Conservation (phyloP, 1,140 invertebrate species). For the Aphaenogaster rudis region DNA sequence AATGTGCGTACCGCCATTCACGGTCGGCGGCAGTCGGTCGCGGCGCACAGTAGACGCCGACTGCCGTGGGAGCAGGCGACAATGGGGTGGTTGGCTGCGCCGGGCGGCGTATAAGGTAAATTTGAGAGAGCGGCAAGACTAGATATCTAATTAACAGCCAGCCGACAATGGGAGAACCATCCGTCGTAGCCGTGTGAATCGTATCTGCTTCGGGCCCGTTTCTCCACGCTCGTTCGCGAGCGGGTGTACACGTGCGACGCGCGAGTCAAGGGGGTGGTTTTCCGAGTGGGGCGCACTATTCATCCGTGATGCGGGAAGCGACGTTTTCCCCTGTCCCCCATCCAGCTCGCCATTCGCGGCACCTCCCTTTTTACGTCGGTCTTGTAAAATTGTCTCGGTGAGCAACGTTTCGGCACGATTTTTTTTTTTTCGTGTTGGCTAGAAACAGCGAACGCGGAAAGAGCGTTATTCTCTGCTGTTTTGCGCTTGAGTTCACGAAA, state of each 20-base stretch:
- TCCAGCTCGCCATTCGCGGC: slow-evolving; percentile 21
- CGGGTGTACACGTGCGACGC: slow-evolving; percentile 40
- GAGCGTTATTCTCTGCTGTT: background rate
- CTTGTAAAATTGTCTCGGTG: slow-evolving; percentile 25
- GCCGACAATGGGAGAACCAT: slow-evolving; percentile 85
- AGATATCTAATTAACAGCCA: slow-evolving; percentile 87
- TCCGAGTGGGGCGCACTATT: slow-evolving; percentile 12
- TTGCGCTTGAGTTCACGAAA: slow-evolving; percentile 6
- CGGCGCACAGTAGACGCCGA: slow-evolving; percentile 67
- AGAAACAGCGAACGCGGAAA: background rate
- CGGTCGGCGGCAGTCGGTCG: slow-evolving; percentile 66
- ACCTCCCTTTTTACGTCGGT: slow-evolving; percentile 33
- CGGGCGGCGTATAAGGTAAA: slow-evolving; percentile 79
- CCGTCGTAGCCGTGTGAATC: slow-evolving; percentile 83
- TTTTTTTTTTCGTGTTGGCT: background rate
- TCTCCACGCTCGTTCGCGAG: slow-evolving; percentile 47
- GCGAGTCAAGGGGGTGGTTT: slow-evolving; percentile 22
- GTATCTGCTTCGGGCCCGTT: slow-evolving; percentile 75
- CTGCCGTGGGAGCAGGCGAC: slow-evolving; percentile 68
- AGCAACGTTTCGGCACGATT: background rate
- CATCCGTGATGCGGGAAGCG: slow-evolving; percentile 52
- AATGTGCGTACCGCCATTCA: slow-evolving; percentile 75
- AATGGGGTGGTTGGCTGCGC: slow-evolving; percentile 70
- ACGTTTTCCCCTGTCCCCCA: slow-evolving; percentile 22
- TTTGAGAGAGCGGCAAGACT: slow-evolving; percentile 81